Evolutionary conservation across 2,888 invertebrate genomes (phyloP), one percentile per base, ranked within the genome.

Genomic region (Yponomeuta plumbellus): DNA sequence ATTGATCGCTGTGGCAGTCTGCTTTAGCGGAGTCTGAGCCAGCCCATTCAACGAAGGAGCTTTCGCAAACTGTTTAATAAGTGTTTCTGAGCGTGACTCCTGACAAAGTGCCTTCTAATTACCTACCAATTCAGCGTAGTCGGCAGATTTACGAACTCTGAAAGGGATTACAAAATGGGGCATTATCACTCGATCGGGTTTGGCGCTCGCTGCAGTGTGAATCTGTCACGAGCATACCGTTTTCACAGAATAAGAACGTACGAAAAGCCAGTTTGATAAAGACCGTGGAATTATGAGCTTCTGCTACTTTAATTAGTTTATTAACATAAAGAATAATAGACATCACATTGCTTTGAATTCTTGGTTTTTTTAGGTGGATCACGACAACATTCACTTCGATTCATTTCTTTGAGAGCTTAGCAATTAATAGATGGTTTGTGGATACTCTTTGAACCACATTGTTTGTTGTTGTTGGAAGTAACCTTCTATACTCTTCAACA

Each of bases 101-200:
- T 74, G 71, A 79, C 81, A 81, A 80, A 78, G 77, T 72, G 68
- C 69, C 69, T 71, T 68, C 75, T 81, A 83, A 84, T 84, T 84
- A 84, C 78, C 76, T 84, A 84, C 78, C 76, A 74, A 83, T 81
- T 79, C 78, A 74, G 71, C 70, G 73, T 57, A 11, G 72, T 73
- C 73, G 73, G 73, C 73, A 21, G 20, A 58, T 58, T 58, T 58
- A 58, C 58, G 71, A 78, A 72, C 69, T 72, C 76, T 76, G 72
- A 39, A 63, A 63, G 70, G 70, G 72, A 72, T 81, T 85, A 76
- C 81, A 76, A 80, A 78, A 83, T 77, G 71, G 70, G 20, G 20
- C 63, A 63, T 40, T 66, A 65, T 67, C 67, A 68, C 65, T 66
- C 21, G 58, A 58, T 58, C 58, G 67, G 67, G 70, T 70, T 70